These are phyloP conservation scores for Pyrgus malvae DNA, from an alignment of 2,888 invertebrate species.

Conservation along the genomic window DNA sequence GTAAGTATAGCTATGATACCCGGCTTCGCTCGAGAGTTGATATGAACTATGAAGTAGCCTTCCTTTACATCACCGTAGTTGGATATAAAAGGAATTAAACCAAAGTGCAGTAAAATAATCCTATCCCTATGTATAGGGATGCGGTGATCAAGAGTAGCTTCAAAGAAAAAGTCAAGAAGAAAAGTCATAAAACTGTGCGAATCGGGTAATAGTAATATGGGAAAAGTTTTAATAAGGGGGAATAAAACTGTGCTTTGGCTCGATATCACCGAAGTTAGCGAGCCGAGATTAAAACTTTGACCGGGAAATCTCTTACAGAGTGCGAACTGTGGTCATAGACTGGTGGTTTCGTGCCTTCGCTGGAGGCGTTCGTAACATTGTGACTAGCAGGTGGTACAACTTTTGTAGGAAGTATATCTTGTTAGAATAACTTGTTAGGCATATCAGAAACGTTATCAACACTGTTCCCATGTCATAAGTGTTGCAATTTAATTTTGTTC, in stretches of 20 bases:
- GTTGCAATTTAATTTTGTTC: too few species aligned
- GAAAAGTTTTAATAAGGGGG: constrained; percentile 69
- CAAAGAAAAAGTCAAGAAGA: constrained; percentile 44
- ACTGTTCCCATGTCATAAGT: too few species aligned
- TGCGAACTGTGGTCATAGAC: constrained; percentile 52
- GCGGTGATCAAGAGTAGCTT: constrained; percentile 6
- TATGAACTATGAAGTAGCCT: too few species aligned
- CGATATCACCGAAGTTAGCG: constrained; percentile 64
- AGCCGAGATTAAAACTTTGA: constrained; percentile 65
- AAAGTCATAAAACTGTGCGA: constrained; percentile 64
- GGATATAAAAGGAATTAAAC: neutral
- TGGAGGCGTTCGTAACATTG: too few species aligned
- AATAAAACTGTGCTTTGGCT: constrained; percentile 58
- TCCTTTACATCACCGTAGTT: too few species aligned
- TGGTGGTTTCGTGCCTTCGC: constrained; percentile 42
- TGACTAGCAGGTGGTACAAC: too few species aligned
- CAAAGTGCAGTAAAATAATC: neutral
- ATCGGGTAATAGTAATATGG: constrained; percentile 68
- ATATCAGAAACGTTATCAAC: too few species aligned
- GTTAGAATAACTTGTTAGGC: too few species aligned
- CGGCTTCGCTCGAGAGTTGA: too few species aligned
- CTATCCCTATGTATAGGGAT: constrained; percentile 1
- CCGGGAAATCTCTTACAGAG: constrained; percentile 47
- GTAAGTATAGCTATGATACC: too few species aligned
- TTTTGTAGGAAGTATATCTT: too few species aligned